Percentiles rank a stretch among this genome's conserved stretches.
Conservation (phyloP, 1,140 invertebrate species). For the Drosophila truncata region DNA sequence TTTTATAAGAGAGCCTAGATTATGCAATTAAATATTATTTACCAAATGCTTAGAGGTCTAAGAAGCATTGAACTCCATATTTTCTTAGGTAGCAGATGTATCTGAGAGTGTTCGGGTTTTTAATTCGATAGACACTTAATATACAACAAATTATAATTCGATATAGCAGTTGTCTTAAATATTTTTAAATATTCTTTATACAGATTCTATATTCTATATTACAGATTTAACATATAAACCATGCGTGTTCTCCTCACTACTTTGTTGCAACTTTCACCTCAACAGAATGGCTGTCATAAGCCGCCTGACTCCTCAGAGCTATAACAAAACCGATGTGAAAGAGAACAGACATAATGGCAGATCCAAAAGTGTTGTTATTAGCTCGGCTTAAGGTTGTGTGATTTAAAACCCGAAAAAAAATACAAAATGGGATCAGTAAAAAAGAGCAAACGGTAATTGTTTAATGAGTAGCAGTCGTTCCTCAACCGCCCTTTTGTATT, state of each 20-base stretch:
- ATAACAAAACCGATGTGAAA: slow-evolving; percentile 1
- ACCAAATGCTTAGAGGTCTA: too few relatives aligned
- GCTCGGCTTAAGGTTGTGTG: slow-evolving; percentile 54
- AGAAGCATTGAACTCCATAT: neutral
- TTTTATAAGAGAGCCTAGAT: slow-evolving; percentile 6
- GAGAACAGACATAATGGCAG: slow-evolving; percentile 23
- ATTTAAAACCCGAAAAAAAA: slow-evolving; percentile 47
- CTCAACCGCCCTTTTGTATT: slow-evolving; percentile 33
- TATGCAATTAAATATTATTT: neutral
- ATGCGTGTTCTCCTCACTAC: neutral
- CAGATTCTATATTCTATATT: neutral
- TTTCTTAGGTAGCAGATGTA: neutral
- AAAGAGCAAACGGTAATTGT: slow-evolving; percentile 57
- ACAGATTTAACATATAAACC: neutral
- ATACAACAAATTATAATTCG: neutral
- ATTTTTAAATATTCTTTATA: neutral
- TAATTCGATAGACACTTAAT: neutral
- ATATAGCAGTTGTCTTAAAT: neutral
- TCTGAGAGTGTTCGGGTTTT: neutral
- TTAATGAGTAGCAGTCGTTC: slow-evolving; percentile 58
- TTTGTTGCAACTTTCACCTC: slow-evolving; percentile 27
- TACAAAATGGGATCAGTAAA: slow-evolving; percentile 37
- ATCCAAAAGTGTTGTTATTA: slow-evolving; percentile 36
- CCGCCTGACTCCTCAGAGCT: slow-evolving; percentile 11
- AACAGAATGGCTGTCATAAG: slow-evolving; percentile 12